phyloP scores from a whole-genome alignment of 2,113 vertebrate genomes.

The Petaurus breviceps region DNA sequence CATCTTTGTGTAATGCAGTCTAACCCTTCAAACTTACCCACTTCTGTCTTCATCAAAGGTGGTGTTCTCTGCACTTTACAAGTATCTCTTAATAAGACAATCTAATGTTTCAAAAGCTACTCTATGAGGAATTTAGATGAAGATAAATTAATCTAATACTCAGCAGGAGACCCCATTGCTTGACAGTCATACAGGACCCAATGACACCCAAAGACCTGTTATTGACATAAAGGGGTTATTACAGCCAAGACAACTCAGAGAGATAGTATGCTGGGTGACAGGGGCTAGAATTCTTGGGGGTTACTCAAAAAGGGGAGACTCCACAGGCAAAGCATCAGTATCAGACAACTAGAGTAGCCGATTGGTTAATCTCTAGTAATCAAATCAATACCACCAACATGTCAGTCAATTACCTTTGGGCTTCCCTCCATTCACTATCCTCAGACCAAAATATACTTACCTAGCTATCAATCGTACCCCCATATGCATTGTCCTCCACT shows the following conservation, averaged over 20 bases:
- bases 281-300: background rate
- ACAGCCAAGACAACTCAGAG: background rate
- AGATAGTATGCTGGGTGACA: background rate
- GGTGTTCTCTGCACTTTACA: conserved; percentile 55
- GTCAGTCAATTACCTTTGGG: background rate
- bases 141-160: conserved; percentile 74
- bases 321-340: background rate
- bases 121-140: conserved; percentile 69
- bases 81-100: conserved; percentile 75
- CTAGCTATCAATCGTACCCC: background rate
- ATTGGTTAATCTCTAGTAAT: background rate
- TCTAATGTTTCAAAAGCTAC: conserved; percentile 67
- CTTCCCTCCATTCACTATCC: background rate
- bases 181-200: conserved; percentile 65
- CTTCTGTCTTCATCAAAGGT: conserved; percentile 77
- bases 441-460: no score
- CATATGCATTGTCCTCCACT: background rate
- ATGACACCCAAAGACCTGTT: conserved; percentile 54
- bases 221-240: background rate
- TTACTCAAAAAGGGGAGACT: background rate
- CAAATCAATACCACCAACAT: background rate
- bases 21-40: conserved; percentile 70
- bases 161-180: conserved; percentile 55
- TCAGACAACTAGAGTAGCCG: background rate
- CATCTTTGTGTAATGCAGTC: conserved; percentile 75